Base-by-base conservation (phyloP, 2,113 vertebrate genomes). In the Hyla sarda region DNA sequence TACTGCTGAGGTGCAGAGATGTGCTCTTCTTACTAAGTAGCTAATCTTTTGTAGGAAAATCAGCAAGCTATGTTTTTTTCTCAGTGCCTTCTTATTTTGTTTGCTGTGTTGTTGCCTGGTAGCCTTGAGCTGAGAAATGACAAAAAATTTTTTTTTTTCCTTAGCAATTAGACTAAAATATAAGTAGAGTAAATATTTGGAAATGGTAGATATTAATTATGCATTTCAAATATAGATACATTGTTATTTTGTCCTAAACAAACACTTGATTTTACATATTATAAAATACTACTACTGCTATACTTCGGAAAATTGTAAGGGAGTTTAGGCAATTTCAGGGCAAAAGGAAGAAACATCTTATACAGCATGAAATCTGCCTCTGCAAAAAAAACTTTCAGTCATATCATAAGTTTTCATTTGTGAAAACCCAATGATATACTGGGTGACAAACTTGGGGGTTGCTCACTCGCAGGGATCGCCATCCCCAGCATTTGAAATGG, bases 11-110 rank as follows among this genome's bases (percentile, higher is more conserved):
- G 41, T 65, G 17, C 56, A 65, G 34, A 37, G 17, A 47, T 81
- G 30, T 65, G 56, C 78, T 81, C n/a, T 62, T 65, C 58, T 65
- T 81, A 81, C 37, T 81, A 81, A 65, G 37, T 81, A 81, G 78
- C 58, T 65, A 81, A 65, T 81, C 34, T 81, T 77, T 47, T 81
- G 56, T 65, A 81, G 32, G 56, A 45, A 62, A 37, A 81, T 47
- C 78, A 9, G 7, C 77, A 25, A 62, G 58, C 76, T 80, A 41
- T 37, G 21, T 80, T 80, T 60, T 80, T 60, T 62, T 41, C 19
- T 79, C 21, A 67, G 34, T 82, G 50, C 79, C 41, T 48, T 60
- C n/a, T 41, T 47, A 48, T 69, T 82, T 69, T 82, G 30, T 69
- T 52, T 48, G 23, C 17, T 34, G 34, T 17, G 7, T 32, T 52